Percentiles rank a stretch among this genome's conserved stretches.
Conservation (phyloP, 2,113 vertebrate genomes). For the Girardinichthys multiradiatus region DNA sequence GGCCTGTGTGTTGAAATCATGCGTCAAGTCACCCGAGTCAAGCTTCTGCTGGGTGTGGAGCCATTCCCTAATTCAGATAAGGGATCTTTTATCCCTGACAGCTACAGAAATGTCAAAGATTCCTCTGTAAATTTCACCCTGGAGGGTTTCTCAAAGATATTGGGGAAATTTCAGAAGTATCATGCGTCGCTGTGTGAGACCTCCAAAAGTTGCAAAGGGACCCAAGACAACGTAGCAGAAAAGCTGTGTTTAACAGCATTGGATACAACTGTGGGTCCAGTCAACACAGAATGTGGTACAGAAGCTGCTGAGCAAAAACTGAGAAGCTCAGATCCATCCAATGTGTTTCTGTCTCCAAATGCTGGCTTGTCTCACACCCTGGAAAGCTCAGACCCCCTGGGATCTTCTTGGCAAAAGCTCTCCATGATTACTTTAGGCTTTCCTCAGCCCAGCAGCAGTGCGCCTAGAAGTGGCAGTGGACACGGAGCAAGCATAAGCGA, state of each 20-base stretch:
- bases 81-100: conserved; percentile 86
- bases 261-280: conserved; percentile 79
- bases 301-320: conserved; percentile 31
- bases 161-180: conserved; percentile 84
- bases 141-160: conserved; percentile 78
- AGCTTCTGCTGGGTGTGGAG: conserved; percentile 74
- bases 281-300: conserved; percentile 56
- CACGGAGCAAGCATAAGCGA: background rate
- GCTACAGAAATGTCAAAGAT: conserved; percentile 72
- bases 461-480: conserved; percentile 6
- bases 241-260: conserved; percentile 85
- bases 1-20: conserved; percentile 82
- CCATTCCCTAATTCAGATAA: conserved; percentile 82
- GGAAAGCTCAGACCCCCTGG: conserved; percentile 48
- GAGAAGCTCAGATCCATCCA: background rate
- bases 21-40: conserved; percentile 76
- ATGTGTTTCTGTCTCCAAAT: background rate
- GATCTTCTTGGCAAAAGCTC: conserved; percentile 77
- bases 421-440: conserved; percentile 45
- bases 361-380: conserved; percentile 11
- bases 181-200: conserved; percentile 85
- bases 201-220: conserved; percentile 64
- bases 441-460: conserved; percentile 16
- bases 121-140: conserved; percentile 61
- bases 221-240: background rate